Evolutionary conservation across 1,140 invertebrate species (phyloP).

Genomic region (Drosophila tani): DNA sequence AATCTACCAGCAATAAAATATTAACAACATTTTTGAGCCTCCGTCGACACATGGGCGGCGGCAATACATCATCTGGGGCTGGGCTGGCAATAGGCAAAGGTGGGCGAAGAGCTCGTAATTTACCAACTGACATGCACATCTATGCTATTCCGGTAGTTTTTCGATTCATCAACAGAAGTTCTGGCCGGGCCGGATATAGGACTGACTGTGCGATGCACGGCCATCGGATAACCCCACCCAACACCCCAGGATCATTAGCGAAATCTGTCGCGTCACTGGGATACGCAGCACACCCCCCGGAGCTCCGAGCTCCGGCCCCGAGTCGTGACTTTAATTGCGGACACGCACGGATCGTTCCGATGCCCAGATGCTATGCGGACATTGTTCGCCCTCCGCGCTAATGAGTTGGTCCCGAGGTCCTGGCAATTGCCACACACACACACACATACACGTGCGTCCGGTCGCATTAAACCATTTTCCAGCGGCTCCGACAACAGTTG

Average conservation of each 20-base stretch:
- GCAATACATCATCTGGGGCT: conserved; percentile 44
- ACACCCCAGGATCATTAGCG: conserved; percentile 41
- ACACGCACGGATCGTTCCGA: conserved; percentile 51
- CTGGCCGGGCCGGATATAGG: conserved; percentile 1
- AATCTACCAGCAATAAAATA: conserved; percentile 43
- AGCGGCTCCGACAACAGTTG: conserved; percentile 39
- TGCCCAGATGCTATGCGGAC: conserved; percentile 45
- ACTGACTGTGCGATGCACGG: background rate
- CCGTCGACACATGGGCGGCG: conserved; percentile 11
- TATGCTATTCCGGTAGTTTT: conserved; percentile 37
- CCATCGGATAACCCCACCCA: conserved; percentile 4
- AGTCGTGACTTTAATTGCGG: conserved; percentile 46
- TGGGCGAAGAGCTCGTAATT: conserved; percentile 20
- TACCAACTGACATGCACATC: conserved; percentile 35
- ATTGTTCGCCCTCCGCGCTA: conserved; percentile 44
- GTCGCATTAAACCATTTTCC: conserved; percentile 31
- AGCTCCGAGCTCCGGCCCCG: background rate
- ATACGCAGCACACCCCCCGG: conserved; percentile 2
- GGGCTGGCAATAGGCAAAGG: conserved; percentile 20
- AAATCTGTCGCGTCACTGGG: conserved; percentile 58
- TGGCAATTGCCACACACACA: conserved; percentile 38
- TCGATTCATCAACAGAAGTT: conserved; percentile 46
- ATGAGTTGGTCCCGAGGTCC: conserved; percentile 49
- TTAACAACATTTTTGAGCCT: conserved; percentile 37
- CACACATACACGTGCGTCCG: conserved; percentile 17